Base-by-base conservation (phyloP, 2,113 vertebrate genomes). In the Poeciliopsis prolifica region DNA sequence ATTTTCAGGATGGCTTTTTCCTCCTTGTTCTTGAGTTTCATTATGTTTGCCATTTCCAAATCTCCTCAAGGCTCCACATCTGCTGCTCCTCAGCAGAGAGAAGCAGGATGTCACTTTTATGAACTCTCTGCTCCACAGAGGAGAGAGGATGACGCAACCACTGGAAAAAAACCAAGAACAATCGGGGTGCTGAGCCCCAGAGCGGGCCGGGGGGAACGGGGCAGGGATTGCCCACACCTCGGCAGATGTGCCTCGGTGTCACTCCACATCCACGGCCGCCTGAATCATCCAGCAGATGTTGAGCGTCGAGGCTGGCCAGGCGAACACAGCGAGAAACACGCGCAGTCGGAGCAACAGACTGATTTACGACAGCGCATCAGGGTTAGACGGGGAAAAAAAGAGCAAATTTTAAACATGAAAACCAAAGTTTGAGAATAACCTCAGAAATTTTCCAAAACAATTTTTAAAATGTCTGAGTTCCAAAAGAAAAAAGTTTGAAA, bases 201-300 rank as follows among this genome's bases (percentile, higher is more conserved):
- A 24, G 51, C 82, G 89, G 89, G 82, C 85, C 84, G 76, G 61
- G 65, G 33, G 61, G 90, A 26, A 15, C 5, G 82, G 89, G 90
- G 83, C 87, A 67, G 87, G 75, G 82, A 81, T 84, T 35, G 79
- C 79, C 88, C 31, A 86, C 84, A 72, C 83, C 75, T 87, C 79
- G 81, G 90, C 92, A 92, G 90, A 92, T 91, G 92, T 86, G 92
- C 85, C 85, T 89, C 19, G 66, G 82, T 93, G 93, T 93, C 93
- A 91, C 92, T 90, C 66, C 77, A 83, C 81, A 91, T 92, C 81
- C 68, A 37, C 75, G 68, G 87, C 76, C 61, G 77, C 79, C 90
- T 93, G 91, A 94, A 94, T 94, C 93, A 93, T 82, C 82, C 73
- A 70, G 82, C 94, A 94, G 93, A 94, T 94, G 94, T 93, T 93